These are phyloP conservation scores for Subacronicta megacephala DNA, from an alignment of 2,888 invertebrate genomes.

Conservation along the genomic window DNA sequence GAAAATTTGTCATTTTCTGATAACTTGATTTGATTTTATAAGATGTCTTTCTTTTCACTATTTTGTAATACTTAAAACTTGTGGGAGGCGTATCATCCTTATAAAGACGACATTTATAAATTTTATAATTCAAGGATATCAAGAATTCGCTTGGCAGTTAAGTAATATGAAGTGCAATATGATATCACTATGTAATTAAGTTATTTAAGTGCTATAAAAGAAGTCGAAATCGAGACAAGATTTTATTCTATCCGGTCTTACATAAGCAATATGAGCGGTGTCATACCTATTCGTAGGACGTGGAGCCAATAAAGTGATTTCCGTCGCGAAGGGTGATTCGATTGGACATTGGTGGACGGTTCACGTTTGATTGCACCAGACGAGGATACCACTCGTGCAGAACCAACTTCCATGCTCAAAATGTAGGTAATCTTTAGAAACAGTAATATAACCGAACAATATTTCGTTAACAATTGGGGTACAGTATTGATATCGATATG, in stretches of 20 bases:
- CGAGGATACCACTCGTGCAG: slow-evolving; percentile 81
- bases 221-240: slow-evolving; percentile 12
- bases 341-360: slow-evolving; percentile 74
- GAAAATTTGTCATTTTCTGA: too few relatives aligned
- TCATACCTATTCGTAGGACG: slow-evolving; percentile 44
- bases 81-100: slow-evolving; percentile 40
- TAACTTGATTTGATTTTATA: too few relatives aligned
- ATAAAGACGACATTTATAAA: slow-evolving; percentile 34
- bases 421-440: slow-evolving; percentile 41
- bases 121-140: slow-evolving; percentile 59
- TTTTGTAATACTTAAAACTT: slow-evolving; percentile 10
- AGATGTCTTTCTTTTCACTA: not conserved
- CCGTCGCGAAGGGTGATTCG: slow-evolving; percentile 70
- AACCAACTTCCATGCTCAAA: slow-evolving; percentile 64
- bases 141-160: slow-evolving; percentile 36
- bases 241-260: slow-evolving; percentile 32
- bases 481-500: slow-evolving; percentile 40
- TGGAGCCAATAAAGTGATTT: slow-evolving; percentile 65
- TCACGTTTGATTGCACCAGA: slow-evolving; percentile 81
- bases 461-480: slow-evolving; percentile 28
- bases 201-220: slow-evolving; percentile 22
- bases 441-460: slow-evolving; percentile 42
- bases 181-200: slow-evolving; percentile 12
- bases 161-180: slow-evolving; percentile 50
- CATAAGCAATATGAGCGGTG: slow-evolving; percentile 55